Evolutionary conservation across 2,797 vertebrate genomes (phyloP), one percentile per base, ranked within the genome.

Genomic region (Picus viridis): DNA sequence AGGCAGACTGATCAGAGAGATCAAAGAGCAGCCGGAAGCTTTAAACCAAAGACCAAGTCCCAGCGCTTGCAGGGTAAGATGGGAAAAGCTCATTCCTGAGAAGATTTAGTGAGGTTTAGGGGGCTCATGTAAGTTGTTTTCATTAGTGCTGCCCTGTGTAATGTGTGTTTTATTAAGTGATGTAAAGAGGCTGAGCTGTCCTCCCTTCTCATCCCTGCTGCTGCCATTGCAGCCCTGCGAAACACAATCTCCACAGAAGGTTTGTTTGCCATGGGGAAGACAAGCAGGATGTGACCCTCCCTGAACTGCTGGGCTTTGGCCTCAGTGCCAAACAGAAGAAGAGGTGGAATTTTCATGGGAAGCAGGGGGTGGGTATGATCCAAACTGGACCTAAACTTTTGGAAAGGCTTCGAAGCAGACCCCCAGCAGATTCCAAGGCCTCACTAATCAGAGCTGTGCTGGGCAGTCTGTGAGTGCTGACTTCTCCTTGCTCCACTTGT

Each of bases 31-130:
- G 49, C 34, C 86, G 79, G 83, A 78, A 76, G 83, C 70, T 75
- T 86, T 91, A 84, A 83, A 92, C 70, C 47, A 65, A 81, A 89
- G 59, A 67, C 62, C 41, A 75, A 72, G 29, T 34, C 41, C 41
- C 20, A 45, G 16, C 30, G 11, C 24, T 94, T 84, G n/a, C 22
- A 73, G 39, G n/a, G 20, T 53, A 63, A 72, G 49, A 86, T 69
- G n/a, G 73, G 88, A 83, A 78, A 73, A 75, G 18, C 61, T 88
- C 57, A 76, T 82, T 93, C 29, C 49, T 63, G 30, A 70, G 65
- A 87, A 89, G 83, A 94, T 86, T 88, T 91, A 89, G 36, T 83
- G 70, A 88, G 49, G 51, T 89, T 89, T 67, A 79, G 27, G 24
- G 24, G 19, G 30, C 34, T 89, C 36, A 23, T 27, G 16, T 63